A percentile compares a stretch with the other conserved stretches of the same genome.
Evolutionary conservation across 2,888 invertebrate species (phyloP).

Genomic region (Eupithecia inturbata): DNA sequence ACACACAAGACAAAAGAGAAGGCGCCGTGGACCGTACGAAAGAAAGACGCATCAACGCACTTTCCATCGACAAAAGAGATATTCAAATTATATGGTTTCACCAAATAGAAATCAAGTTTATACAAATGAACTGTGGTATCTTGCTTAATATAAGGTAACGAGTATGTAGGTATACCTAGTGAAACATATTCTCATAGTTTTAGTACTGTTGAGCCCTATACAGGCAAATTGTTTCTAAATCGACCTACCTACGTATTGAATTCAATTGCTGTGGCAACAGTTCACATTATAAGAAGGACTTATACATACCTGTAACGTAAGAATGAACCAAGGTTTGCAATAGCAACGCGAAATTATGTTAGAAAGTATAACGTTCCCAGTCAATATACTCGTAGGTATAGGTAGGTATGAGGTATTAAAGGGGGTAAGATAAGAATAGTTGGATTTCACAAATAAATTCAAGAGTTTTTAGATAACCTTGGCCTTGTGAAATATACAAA

Average conservation of each 20-base stretch:
- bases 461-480: slow-evolving; percentile 63
- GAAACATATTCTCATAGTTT: slow-evolving; percentile 17
- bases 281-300: slow-evolving; percentile 29
- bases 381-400: too few species aligned
- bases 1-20: slow-evolving; percentile 67
- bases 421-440: slow-evolving; percentile 35
- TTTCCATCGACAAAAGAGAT: slow-evolving; percentile 66
- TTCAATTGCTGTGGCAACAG: slow-evolving; percentile 42
- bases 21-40: slow-evolving; percentile 60
- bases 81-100: slow-evolving; percentile 61
- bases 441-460: slow-evolving; percentile 54
- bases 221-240: slow-evolving; percentile 44
- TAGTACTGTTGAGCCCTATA: slow-evolving; percentile 10
- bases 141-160: not conserved
- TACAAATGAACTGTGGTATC: slow-evolving; percentile 39
- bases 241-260: slow-evolving; percentile 40
- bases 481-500: slow-evolving; percentile 66
- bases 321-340: slow-evolving; percentile 30
- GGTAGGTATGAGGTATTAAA: not conserved
- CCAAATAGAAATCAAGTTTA: slow-evolving; percentile 53
- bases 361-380: slow-evolving; percentile 38
- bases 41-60: slow-evolving; percentile 62
- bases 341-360: slow-evolving; percentile 23
- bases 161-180: slow-evolving; percentile 9
- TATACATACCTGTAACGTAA: slow-evolving; percentile 8